Evolutionary conservation across 2,797 vertebrate genomes (phyloP).

Genomic region (Ptychobarbus kaznakovi): DNA sequence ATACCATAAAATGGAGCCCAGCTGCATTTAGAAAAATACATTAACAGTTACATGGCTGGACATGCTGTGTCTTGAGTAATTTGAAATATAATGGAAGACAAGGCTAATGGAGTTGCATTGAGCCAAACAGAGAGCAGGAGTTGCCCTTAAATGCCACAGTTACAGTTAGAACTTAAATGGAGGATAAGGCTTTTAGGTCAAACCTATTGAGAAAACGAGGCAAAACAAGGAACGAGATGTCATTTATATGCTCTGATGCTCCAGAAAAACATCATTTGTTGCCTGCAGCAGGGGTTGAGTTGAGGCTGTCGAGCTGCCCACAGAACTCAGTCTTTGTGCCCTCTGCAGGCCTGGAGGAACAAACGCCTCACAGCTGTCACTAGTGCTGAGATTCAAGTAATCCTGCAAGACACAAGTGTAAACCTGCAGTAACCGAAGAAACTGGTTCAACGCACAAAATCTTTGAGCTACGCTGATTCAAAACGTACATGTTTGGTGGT

Average conservation of each 20-base stretch:
- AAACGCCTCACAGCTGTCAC: constrained; percentile 45
- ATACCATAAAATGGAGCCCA: constrained; percentile 50
- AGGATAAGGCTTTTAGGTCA: constrained; percentile 38
- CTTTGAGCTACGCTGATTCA: not conserved
- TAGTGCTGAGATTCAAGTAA: constrained; percentile 75
- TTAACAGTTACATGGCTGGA: constrained; percentile 16
- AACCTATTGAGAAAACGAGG: constrained; percentile 11
- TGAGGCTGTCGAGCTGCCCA: constrained; percentile 91
- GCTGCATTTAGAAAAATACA: constrained; percentile 34
- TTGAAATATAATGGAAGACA: constrained; percentile 26
- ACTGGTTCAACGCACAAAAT: not conserved
- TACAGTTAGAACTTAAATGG: not conserved
- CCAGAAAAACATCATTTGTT: constrained; percentile 76
- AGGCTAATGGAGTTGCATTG: constrained; percentile 21
- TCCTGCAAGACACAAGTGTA: constrained; percentile 64
- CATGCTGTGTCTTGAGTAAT: constrained; percentile 28
- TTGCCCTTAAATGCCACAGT: constrained; percentile 11
- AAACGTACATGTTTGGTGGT: constrained; percentile 85
- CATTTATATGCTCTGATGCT: constrained; percentile 62
- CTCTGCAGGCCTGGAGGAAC: constrained; percentile 71
- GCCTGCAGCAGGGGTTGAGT: constrained; percentile 89
- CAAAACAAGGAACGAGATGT: not conserved
- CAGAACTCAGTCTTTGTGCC: constrained; percentile 89
- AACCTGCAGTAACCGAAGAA: not conserved
- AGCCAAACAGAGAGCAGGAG: constrained; percentile 5